Conservation (phyloP, 2,888 invertebrate genomes). For the Volucella zonaria region DNA sequence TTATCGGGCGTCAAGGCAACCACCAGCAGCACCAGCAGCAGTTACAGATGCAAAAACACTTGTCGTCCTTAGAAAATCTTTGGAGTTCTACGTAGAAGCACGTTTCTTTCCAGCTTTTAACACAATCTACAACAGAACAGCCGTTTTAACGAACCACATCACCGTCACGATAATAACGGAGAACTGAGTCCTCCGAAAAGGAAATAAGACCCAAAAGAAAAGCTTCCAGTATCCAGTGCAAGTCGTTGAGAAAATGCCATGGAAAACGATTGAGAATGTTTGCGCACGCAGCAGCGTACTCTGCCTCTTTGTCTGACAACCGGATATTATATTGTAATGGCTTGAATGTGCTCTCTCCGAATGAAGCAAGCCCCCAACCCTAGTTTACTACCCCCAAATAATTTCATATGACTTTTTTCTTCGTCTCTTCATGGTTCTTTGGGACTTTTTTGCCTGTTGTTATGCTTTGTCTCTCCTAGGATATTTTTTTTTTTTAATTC, state of each 20-base stretch:
- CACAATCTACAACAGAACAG: slow-evolving; percentile 59
- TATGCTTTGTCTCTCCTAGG: slow-evolving; percentile 62
- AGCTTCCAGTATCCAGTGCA: slow-evolving; percentile 43
- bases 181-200: slow-evolving; percentile 70
- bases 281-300: slow-evolving; percentile 56
- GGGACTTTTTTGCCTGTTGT: slow-evolving; percentile 59
- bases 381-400: slow-evolving; percentile 31
- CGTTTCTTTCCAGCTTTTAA: slow-evolving; percentile 53
- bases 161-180: slow-evolving; percentile 73
- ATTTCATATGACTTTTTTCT: slow-evolving; percentile 46
- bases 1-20: not conserved
- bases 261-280: slow-evolving; percentile 50
- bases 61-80: slow-evolving; percentile 43
- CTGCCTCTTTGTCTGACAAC: slow-evolving; percentile 63
- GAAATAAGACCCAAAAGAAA: slow-evolving; percentile 73
- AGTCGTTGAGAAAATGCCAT: slow-evolving; percentile 52
- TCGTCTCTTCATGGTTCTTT: slow-evolving; percentile 52
- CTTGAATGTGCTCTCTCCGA: slow-evolving; percentile 42
- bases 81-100: slow-evolving; percentile 29
- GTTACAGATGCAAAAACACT: slow-evolving; percentile 66
- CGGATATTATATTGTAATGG: not conserved
- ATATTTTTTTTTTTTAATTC: slow-evolving; percentile 35
- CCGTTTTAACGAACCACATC: slow-evolving; percentile 70
- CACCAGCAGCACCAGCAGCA: slow-evolving; percentile 8
- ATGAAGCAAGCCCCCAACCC: slow-evolving; percentile 27